Conservation (phyloP, 2,113 vertebrate genomes). For the Brachypteracias leptosomus region DNA sequence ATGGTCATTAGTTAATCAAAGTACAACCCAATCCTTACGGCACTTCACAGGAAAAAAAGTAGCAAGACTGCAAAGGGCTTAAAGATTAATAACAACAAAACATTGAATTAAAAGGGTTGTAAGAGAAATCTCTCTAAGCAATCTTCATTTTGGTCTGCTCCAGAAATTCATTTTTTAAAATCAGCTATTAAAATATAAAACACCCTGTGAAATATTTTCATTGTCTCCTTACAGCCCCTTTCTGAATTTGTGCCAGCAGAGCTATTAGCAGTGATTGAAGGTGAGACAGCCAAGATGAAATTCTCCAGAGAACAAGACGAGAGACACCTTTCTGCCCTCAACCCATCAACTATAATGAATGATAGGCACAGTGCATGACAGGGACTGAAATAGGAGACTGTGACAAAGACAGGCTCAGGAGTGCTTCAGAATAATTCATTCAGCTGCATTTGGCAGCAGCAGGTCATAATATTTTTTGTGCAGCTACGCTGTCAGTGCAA, state of each 20-base stretch:
- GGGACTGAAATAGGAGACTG: constrained; percentile 51
- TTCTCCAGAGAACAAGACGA: constrained; percentile 72
- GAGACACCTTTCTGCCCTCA: constrained; percentile 67
- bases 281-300: constrained; percentile 72
- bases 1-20: constrained; percentile 31
- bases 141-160: constrained; percentile 27
- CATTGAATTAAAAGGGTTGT: not conserved
- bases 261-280: constrained; percentile 90
- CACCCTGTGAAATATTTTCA: constrained; percentile 60
- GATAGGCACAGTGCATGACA: constrained; percentile 56
- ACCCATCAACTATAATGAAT: constrained; percentile 70
- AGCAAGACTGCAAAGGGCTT: not conserved
- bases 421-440: constrained; percentile 68
- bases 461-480: constrained; percentile 56
- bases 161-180: constrained; percentile 37
- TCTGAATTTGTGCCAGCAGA: constrained; percentile 80
- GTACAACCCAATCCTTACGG: not conserved
- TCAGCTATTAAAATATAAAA: constrained; percentile 62
- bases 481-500: constrained; percentile 3
- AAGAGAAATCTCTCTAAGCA: constrained; percentile 23
- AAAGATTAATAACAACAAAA: constrained; percentile 30
- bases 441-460: constrained; percentile 11
- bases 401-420: constrained; percentile 57
- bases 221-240: constrained; percentile 37
- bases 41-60: not conserved